Conservation (phyloP, 2,797 vertebrate genomes). For the Fratercula arctica region DNA sequence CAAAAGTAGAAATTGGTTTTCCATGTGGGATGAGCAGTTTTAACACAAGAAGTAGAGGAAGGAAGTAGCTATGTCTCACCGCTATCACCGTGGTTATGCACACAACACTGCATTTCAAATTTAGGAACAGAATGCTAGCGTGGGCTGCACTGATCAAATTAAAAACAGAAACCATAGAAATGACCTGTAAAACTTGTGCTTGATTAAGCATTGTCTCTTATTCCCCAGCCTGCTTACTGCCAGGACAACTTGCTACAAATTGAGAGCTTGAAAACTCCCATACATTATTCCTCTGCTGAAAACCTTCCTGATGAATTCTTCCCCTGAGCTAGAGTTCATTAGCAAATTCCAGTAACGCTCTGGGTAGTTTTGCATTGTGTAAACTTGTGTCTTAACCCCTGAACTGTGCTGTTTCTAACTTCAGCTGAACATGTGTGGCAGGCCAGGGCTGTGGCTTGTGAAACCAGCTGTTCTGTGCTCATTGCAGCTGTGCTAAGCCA, state of each 20-base stretch:
- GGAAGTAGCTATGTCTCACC: background rate
- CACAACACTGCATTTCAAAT: background rate
- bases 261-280: background rate
- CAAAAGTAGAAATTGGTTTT: background rate
- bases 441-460: background rate
- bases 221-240: background rate
- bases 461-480: slow-evolving; percentile 1
- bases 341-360: slow-evolving; percentile 5
- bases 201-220: background rate
- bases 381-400: background rate
- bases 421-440: background rate
- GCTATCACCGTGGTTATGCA: background rate
- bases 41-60: background rate
- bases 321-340: background rate
- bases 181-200: background rate
- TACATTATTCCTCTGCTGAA: background rate
- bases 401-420: slow-evolving; percentile 9
- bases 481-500: background rate
- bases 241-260: background rate
- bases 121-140: background rate
- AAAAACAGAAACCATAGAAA: background rate
- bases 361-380: background rate
- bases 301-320: background rate
- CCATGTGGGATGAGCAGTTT: background rate
- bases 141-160: background rate